Base-by-base conservation (phyloP, 1,140 invertebrate species). In the Lucilia cuprina region DNA sequence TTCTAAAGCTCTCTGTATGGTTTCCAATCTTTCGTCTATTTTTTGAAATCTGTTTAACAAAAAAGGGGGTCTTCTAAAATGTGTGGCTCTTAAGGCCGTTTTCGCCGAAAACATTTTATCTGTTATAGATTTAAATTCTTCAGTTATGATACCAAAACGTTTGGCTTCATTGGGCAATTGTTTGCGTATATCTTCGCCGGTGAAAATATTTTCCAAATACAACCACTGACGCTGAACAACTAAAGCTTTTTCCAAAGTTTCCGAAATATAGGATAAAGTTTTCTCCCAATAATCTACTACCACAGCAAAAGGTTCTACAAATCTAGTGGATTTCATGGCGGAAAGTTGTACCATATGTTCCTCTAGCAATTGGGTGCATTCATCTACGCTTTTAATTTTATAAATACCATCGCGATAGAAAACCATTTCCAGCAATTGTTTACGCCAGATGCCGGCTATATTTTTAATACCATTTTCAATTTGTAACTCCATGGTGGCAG, bases 171-270 rank as follows among this genome's bases (percentile, higher is more conserved):
- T 92, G 0, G 96, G 96, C 55, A 98, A 91, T 90, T 97, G 96
- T 86, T 95, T 95, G 87, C 95, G 93, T 83, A 97, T 97, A 90
- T 97, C 96, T 91, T 97, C 96, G 2, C 95, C 95, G 86, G 92
- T 92, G 91, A 98, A 97, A 87, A 97, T 97, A 90, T 95, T 96
- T 92, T 97, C 96, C 34, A 97, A 91, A 89, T 97, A 97, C 74
- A 96, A 92, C 93, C 96, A 97, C 85, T 95, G 94, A 70, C 95
- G 92, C 92, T 98, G 96, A 3, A 97, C 95, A 87, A 93, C 93
- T 10, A 97, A 90, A 21, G 94, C 92, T 86, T 94, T 93, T 92
- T 97, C 96, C 25, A 97, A 92, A 78, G 94, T 94, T 92, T 97
- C 96, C 47, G 94, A 93, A 8, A 97, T 93, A 83, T 94, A 94